Conservation (phyloP, 2,888 invertebrate genomes). For the Leptinotarsa rubiginosa region DNA sequence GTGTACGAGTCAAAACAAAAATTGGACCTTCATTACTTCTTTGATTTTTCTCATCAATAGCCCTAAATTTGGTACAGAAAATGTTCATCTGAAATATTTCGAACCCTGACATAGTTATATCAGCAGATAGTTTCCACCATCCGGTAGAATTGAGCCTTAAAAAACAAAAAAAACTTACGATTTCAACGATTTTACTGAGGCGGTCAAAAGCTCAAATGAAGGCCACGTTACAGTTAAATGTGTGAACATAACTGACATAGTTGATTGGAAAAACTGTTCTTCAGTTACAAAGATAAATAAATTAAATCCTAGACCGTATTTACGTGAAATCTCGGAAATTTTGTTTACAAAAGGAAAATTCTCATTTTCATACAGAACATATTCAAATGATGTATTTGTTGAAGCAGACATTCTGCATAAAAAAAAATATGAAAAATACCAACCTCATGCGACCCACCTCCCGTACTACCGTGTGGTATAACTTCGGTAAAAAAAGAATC, state of each 20-base stretch:
- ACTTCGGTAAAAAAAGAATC: conserved; percentile 1
- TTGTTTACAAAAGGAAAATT: background rate
- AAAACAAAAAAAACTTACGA: conserved; percentile 36
- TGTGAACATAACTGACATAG: too few relatives aligned
- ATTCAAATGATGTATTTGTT: background rate
- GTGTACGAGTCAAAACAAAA: conserved; percentile 35
- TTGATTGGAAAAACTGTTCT: too few relatives aligned
- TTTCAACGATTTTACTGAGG: conserved; percentile 37
- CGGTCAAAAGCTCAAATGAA: conserved; percentile 22
- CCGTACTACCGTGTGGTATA: background rate
- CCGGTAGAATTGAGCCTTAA: conserved; percentile 25
- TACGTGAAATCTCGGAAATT: background rate
- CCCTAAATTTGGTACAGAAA: background rate
- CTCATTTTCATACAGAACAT: background rate
- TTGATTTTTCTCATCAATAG: conserved; percentile 29
- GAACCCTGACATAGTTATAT: conserved; percentile 37
- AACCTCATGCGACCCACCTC: background rate
- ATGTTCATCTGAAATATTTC: conserved; percentile 34
- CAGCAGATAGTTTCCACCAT: conserved; percentile 30
- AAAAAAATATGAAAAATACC: background rate
- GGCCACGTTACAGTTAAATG: background rate
- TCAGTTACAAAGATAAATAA: background rate
- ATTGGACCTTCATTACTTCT: conserved; percentile 38
- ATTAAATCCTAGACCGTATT: conserved; percentile 3
- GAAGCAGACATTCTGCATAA: background rate